Conservation (phyloP, 1,140 invertebrate genomes). For the honey bee (Apis mellifera) region DNA sequence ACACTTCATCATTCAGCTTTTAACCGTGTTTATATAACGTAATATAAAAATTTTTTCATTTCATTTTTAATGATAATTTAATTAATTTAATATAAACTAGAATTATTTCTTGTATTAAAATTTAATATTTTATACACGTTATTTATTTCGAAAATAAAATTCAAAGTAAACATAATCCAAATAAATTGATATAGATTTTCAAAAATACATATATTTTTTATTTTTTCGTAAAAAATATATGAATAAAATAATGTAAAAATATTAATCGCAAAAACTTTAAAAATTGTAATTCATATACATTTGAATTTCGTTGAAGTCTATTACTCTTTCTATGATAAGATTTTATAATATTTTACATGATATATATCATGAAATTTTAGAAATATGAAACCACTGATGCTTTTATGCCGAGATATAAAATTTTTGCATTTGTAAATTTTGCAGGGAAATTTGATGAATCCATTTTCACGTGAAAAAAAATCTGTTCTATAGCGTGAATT, state of each 20-base stretch:
- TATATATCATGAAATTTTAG: not conserved
- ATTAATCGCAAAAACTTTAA: not conserved
- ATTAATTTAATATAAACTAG: too few relatives aligned
- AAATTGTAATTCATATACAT: not conserved
- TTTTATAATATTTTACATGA: not conserved
- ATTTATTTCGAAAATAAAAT: too few relatives aligned
- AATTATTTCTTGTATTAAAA: not conserved
- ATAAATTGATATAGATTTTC: too few relatives aligned
- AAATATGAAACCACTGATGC: not conserved
- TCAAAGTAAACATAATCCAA: too few relatives aligned
- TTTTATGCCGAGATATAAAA: too few relatives aligned
- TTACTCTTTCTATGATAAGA: not conserved
- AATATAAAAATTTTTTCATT: too few relatives aligned
- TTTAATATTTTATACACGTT: not conserved
- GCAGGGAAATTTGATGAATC: not conserved
- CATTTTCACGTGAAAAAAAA: not conserved
- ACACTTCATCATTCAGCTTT: too few relatives aligned
- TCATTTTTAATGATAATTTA: too few relatives aligned
- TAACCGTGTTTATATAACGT: too few relatives aligned
- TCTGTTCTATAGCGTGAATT: not conserved
- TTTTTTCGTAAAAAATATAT: not conserved
- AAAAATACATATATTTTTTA: too few relatives aligned
- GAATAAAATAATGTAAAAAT: not conserved
- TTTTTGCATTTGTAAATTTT: not conserved
- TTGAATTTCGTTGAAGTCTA: not conserved